phyloP scores from a whole-genome alignment of 1,140 invertebrate genomes.

The Trichonephila clavata region DNA sequence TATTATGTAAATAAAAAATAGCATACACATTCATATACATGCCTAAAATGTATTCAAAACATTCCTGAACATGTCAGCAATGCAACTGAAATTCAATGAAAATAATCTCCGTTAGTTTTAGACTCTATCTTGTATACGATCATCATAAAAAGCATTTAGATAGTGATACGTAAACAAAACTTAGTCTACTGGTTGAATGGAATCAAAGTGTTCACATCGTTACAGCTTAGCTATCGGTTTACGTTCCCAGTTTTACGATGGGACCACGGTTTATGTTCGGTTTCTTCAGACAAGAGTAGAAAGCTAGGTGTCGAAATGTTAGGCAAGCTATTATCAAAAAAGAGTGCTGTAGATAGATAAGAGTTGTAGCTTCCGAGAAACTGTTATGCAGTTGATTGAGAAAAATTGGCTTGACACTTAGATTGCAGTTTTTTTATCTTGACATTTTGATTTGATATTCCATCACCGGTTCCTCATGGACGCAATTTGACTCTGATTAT shows the following conservation, averaged over 20 bases:
- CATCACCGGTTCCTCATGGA: background rate
- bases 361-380: background rate
- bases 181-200: background rate
- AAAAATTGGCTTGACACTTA: background rate
- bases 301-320: constrained; percentile 52
- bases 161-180: constrained; percentile 46
- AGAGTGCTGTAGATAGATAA: background rate
- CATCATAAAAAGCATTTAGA: constrained; percentile 62
- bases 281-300: background rate
- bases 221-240: background rate
- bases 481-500: background rate
- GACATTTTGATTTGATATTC: background rate
- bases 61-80: background rate
- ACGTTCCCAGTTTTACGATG: constrained; percentile 14
- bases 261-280: background rate
- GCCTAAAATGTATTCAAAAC: background rate
- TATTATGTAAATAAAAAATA: too few species aligned
- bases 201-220: background rate
- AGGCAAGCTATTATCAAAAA: constrained; percentile 10
- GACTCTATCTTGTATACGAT: background rate
- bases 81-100: background rate
- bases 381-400: background rate
- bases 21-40: too few species aligned
- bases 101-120: background rate
- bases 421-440: background rate